Evolutionary conservation across 2,888 invertebrate species (phyloP).

Genomic region (Cheilosia vernalis): DNA sequence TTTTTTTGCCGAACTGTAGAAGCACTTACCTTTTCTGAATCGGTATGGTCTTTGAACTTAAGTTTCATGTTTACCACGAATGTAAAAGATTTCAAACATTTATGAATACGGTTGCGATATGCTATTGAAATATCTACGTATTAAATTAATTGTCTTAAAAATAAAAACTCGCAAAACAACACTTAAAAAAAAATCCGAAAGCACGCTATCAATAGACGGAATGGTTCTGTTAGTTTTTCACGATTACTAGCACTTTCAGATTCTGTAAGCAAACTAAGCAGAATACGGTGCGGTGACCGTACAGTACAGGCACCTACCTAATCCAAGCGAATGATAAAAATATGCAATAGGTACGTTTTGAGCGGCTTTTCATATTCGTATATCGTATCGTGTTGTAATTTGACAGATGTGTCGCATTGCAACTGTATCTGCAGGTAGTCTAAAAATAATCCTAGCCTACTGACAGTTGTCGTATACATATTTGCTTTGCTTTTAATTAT

Average conservation of each 20-base stretch:
- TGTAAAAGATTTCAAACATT: background rate
- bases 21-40: slow-evolving; percentile 25
- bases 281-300: background rate
- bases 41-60: slow-evolving; percentile 14
- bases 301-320: no score
- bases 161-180: no score
- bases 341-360: background rate
- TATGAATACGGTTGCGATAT: background rate
- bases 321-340: background rate
- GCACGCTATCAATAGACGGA: background rate
- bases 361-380: background rate
- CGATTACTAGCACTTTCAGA: background rate
- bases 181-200: background rate
- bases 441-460: background rate
- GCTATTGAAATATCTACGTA: background rate
- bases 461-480: background rate
- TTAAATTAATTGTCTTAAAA: no score
- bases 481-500: slow-evolving; percentile 38
- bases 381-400: no score
- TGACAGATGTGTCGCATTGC: slow-evolving; percentile 28
- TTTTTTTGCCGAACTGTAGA: no score
- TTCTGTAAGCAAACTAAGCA: slow-evolving; percentile 17
- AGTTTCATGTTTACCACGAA: slow-evolving; percentile 32
- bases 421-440: slow-evolving; percentile 5
- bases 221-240: background rate